phyloP scores from a whole-genome alignment of 2,797 vertebrate species.

The Pampus argenteus region DNA sequence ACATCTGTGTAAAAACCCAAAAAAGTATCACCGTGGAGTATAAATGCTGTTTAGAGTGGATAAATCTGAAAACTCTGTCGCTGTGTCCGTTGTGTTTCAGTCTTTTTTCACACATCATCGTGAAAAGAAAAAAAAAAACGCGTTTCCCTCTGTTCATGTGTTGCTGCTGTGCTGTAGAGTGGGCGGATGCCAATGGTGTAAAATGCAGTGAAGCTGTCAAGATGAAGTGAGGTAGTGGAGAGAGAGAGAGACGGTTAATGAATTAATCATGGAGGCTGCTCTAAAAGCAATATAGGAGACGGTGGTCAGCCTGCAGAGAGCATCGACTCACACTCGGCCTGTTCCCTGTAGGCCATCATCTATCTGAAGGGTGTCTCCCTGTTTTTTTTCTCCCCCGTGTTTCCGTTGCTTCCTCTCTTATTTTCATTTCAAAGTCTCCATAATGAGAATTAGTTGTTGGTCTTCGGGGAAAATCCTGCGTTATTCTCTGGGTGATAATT shows the following conservation, averaged over 20 bases:
- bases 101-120: background rate
- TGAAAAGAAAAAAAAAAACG: too few species aligned
- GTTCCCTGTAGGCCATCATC: constrained; percentile 39
- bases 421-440: background rate
- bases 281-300: constrained; percentile 63
- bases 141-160: background rate
- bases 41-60: too few species aligned
- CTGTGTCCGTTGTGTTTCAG: background rate
- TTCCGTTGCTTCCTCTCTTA: background rate
- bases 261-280: constrained; percentile 79
- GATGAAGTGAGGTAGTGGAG: constrained; percentile 42
- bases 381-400: background rate
- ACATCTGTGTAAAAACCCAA: too few species aligned
- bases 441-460: background rate
- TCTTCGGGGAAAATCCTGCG: constrained; percentile 9
- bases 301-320: constrained; percentile 43
- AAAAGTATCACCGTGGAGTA: background rate
- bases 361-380: constrained; percentile 8
- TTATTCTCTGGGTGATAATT: constrained; percentile 12
- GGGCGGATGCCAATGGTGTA: background rate
- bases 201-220: constrained; percentile 39
- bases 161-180: background rate
- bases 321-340: constrained; percentile 64
- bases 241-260: constrained; percentile 54
- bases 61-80: too few species aligned